phyloP scores from a whole-genome alignment of 2,888 invertebrate genomes.

The Pantelozetes paolii region DNA sequence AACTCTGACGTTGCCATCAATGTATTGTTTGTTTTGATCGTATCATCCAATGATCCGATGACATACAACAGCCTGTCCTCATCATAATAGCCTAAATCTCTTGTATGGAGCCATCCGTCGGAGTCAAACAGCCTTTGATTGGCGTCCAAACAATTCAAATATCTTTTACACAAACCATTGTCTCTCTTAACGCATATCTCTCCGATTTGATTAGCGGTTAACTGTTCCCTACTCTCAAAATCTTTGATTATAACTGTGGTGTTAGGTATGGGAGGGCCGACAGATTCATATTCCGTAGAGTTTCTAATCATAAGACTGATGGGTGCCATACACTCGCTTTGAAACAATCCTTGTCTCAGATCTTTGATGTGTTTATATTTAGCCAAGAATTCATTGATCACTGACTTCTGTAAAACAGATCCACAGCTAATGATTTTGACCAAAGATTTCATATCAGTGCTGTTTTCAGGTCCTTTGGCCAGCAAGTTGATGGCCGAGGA shows the following conservation, averaged over 20 bases:
- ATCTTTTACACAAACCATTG: neutral
- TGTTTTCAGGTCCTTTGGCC: conserved; percentile 1
- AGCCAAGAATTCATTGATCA: conserved; percentile 8
- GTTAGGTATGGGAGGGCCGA: conserved; percentile 33
- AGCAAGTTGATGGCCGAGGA: neutral
- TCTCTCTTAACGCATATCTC: conserved; percentile 27
- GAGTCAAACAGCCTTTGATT: neutral
- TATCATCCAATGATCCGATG: conserved; percentile 3
- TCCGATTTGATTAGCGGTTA: conserved; percentile 27
- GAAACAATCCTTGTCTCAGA: conserved; percentile 33
- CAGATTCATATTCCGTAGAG: conserved; percentile 37
- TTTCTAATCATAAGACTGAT: conserved; percentile 35
- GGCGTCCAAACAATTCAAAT: neutral
- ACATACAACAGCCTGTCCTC: conserved; percentile 35
- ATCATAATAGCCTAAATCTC: conserved; percentile 37
- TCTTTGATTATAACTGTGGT: conserved; percentile 12
- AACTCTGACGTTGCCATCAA: conserved; percentile 21
- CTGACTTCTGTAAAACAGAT: neutral
- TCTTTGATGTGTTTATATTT: conserved; percentile 26
- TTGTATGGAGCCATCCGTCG: conserved; percentile 33
- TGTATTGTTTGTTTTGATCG: neutral
- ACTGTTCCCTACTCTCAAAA: neutral
- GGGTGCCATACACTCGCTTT: conserved; percentile 28
- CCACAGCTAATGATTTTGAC: conserved; percentile 32
- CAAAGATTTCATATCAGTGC: neutral